phyloP scores from a whole-genome alignment of 1,140 invertebrate genomes.

The Drosophila yakuba region DNA sequence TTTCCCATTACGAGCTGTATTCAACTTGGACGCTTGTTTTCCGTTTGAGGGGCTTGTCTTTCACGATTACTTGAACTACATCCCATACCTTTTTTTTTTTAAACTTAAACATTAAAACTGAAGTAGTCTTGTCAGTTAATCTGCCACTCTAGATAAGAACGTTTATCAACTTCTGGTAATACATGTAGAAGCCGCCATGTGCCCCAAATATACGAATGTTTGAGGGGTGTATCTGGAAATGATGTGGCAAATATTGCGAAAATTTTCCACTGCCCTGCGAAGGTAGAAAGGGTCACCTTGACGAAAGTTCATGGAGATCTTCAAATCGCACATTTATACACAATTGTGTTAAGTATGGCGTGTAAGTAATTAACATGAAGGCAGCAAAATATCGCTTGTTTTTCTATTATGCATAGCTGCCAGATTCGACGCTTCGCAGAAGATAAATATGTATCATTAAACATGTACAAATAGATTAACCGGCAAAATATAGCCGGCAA shows the following conservation, averaged over 20 bases:
- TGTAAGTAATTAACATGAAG: not conserved
- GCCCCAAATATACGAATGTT: not conserved
- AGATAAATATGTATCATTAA: not conserved
- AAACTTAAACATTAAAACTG: not conserved
- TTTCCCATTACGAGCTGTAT: not conserved
- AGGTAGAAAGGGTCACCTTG: conserved; percentile 64
- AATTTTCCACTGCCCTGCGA: conserved; percentile 29
- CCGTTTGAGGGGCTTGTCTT: conserved; percentile 6
- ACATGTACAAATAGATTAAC: not conserved
- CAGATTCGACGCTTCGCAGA: conserved; percentile 12
- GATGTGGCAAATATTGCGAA: conserved; percentile 28
- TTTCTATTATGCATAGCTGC: not conserved
- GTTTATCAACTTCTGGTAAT: conserved; percentile 12
- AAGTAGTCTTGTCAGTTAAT: conserved; percentile 9
- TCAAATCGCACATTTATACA: not conserved
- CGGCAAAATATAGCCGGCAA: conserved; percentile 36
- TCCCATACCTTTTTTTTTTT: not conserved
- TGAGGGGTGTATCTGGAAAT: not conserved
- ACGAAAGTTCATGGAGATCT: conserved; percentile 1
- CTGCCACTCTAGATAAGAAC: conserved; percentile 24
- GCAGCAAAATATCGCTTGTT: conserved; percentile 9
- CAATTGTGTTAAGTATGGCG: not conserved
- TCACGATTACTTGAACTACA: not conserved
- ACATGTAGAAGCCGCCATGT: not conserved
- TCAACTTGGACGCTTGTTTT: not conserved